A percentile compares a stretch with the other conserved stretches of the same genome.
These are phyloP conservation scores for Antheraea pernyi DNA, from an alignment of 1,140 invertebrate species.

Conservation along the genomic window DNA sequence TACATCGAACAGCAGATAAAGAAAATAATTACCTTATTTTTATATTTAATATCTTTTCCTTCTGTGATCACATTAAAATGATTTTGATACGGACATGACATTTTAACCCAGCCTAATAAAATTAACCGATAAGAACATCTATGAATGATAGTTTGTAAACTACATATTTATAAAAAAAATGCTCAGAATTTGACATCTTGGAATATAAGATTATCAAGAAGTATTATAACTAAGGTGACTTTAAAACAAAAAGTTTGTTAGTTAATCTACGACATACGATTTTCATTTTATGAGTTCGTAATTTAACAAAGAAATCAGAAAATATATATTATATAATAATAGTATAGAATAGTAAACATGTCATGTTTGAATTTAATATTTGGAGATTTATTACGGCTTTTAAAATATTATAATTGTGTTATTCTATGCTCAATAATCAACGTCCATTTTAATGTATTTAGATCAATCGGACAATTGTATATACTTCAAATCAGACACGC, in stretches of 20 bases:
- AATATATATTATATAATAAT: too few relatives aligned
- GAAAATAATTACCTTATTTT: conserved; percentile 18
- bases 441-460: too few relatives aligned
- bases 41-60: conserved; percentile 40
- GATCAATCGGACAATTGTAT: too few relatives aligned
- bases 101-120: conserved; percentile 52
- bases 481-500: too few relatives aligned
- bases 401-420: too few relatives aligned
- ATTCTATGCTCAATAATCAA: too few relatives aligned
- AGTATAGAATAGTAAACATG: too few relatives aligned
- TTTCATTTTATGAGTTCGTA: too few relatives aligned
- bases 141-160: not conserved
- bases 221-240: not conserved
- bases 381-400: too few relatives aligned
- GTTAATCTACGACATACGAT: too few relatives aligned
- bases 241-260: not conserved
- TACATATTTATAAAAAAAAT: not conserved
- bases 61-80: conserved; percentile 47
- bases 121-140: not conserved
- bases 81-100: conserved; percentile 76
- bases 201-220: not conserved
- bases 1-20: not conserved
- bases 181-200: not conserved
- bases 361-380: too few relatives aligned
- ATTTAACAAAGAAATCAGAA: too few relatives aligned